phyloP scores from a whole-genome alignment of 2,888 invertebrate genomes.

The Xestia ashworthii region DNA sequence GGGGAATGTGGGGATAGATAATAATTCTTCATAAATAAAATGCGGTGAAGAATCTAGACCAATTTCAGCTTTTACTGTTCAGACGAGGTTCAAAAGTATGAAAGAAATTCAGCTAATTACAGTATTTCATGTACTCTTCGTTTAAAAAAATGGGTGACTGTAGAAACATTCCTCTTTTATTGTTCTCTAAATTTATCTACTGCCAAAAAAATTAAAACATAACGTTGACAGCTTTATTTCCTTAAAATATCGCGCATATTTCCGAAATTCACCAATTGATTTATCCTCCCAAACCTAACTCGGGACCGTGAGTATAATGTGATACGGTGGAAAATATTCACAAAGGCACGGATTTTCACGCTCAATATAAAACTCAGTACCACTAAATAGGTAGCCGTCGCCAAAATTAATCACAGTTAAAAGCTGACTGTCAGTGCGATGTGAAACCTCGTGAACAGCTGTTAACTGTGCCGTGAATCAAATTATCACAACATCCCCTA shows the following conservation, averaged over 20 bases:
- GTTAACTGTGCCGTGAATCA: conserved; percentile 71
- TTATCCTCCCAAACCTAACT: conserved; percentile 33
- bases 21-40: conserved; percentile 65
- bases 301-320: conserved; percentile 32
- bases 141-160: not conserved
- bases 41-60: conserved; percentile 37
- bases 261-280: conserved; percentile 24
- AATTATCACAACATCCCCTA: conserved; percentile 72
- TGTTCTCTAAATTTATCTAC: not conserved
- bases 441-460: conserved; percentile 69
- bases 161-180: not conserved
- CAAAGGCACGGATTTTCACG: conserved; percentile 53
- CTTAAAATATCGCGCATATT: conserved; percentile 1
- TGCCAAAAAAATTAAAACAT: not conserved
- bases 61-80: conserved; percentile 38
- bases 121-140: not conserved
- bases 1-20: conserved; percentile 54
- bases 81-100: conserved; percentile 8
- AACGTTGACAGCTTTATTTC: conserved; percentile 8
- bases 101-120: conserved; percentile 36
- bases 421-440: conserved; percentile 54
- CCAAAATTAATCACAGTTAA: conserved; percentile 63
- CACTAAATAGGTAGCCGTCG: conserved; percentile 58
- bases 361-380: conserved; percentile 54
- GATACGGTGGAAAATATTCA: conserved; percentile 50